Base-by-base conservation (phyloP, 2,888 invertebrate species). In the Drosophila bunnanda region DNA sequence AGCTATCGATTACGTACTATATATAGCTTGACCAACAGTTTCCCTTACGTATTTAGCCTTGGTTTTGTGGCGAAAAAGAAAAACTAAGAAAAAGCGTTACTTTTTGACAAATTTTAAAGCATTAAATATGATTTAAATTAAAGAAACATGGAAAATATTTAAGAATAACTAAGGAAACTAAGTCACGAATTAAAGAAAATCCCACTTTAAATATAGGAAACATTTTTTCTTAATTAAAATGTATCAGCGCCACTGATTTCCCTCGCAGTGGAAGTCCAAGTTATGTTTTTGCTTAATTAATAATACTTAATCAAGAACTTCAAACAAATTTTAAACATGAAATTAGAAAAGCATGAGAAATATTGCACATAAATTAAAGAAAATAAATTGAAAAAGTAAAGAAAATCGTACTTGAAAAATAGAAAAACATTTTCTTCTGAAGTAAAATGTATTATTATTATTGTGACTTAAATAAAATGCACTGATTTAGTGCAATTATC, bases 1-100 rank as follows among this genome's bases (percentile, higher is more conserved):
- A 69, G 68, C 70, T 67, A 88, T 85, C 86, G 73, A 85, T 87
- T 75, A 72, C 50, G 48, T 20, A 12, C n/a, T 46, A n/a, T 46
- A 39, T 28, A 34, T 17, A 32, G 28, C 8, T 9, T 15, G 2
- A 28, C 25, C 13, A 34, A 17, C n/a, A 34, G 39, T 38, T 39
- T 20, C 12, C 28, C 4, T 3, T 13, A 20, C 15, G 34, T 34
- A 41, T 13, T 50, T 48, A 20, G 39, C 25, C 15, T 15, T 17
- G 25, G 15, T 13, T 34, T 25, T n/a, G n/a, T n/a, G n/a, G n/a
- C n/a, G n/a, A n/a, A n/a, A n/a, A n/a, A n/a, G n/a, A n/a, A 25
- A 25, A 25, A 4, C 3, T 25, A 12, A 25, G 25, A 7, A 36
- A 30, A 8, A 2, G 1, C 9, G 17, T 25, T 22, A 43, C 4